Conservation (phyloP, 1,140 invertebrate species). For the Sminthurinus signatus region DNA sequence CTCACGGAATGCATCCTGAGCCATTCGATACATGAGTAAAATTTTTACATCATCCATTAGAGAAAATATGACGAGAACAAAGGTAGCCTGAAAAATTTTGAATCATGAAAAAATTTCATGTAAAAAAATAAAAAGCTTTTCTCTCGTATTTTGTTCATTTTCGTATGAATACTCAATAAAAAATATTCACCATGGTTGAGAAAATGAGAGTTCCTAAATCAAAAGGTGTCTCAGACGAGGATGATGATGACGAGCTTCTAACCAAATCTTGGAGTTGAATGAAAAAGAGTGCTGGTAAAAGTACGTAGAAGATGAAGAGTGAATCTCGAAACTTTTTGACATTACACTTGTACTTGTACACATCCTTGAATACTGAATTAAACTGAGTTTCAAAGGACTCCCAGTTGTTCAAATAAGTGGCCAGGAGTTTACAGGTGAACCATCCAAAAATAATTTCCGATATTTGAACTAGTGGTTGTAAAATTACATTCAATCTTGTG, state of each 20-base stretch:
- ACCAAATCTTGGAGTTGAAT: conserved; percentile 8
- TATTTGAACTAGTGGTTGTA: conserved; percentile 4
- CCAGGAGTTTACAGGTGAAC: not conserved
- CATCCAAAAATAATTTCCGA: conserved; percentile 4
- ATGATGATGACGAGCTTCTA: too few relatives aligned
- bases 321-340: not conserved
- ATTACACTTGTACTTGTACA: conserved; percentile 16
- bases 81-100: too few relatives aligned
- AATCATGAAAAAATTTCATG: too few relatives aligned
- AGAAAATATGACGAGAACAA: not conserved
- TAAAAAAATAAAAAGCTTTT: too few relatives aligned
- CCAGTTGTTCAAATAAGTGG: conserved; percentile 5
- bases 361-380: conserved; percentile 3
- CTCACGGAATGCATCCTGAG: conserved; percentile 5
- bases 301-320: conserved; percentile 3
- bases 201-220: not conserved
- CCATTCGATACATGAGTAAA: conserved; percentile 2
- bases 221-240: too few relatives aligned
- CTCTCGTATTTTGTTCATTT: too few relatives aligned
- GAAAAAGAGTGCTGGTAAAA: conserved; percentile 1
- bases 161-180: too few relatives aligned
- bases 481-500: not conserved
- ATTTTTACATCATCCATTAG: conserved; percentile 4
- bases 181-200: too few relatives aligned
- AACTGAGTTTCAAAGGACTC: conserved; percentile 3